Evolutionary conservation across 2,888 invertebrate species (phyloP), one percentile per base, ranked within the genome.

Genomic region (Latrodectus hesperus): DNA sequence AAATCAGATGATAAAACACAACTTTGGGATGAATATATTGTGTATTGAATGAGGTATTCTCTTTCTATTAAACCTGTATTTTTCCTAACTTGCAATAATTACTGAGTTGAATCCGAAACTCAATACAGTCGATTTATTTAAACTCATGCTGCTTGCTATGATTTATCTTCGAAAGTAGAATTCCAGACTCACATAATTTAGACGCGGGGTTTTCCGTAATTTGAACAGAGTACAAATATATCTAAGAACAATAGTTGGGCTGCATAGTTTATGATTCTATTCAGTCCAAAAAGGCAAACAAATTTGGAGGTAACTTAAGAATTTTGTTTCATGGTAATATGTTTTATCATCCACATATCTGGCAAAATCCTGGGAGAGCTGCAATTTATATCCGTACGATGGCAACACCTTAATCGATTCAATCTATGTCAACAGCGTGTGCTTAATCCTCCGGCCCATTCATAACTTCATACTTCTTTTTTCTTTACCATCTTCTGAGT

Each of bases 321-420:
- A 17, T 51, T 60, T 17, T 49, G 17, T 51, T 65, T 60, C 38
- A 10, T 38, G 17, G 38, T 49, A 65, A 49, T 60, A 76, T 49
- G 51, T 51, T 65, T 49, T 49, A 76, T 76, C 49, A 14, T 14
- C 26, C 11, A 16, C n/a, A 49, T n/a, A 22, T 68, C 68, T 22
- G 17, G 9, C 12, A 9, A 22, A 68, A 68, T 17, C 68, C 17
- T 9, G 9, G 65, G 22, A 65, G 51, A 49, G 38, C 70, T 64
- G 9, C 55, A n/a, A 67, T 70, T 78, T 55, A 70, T 64, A 53
- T 70, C 26, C 53, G 38, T 53, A 14, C 14, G 10, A 14, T 64
- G 72, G 80, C 73, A 81, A 65, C 81, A 74, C 67, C 73, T 74
- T 71, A 51, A 80, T 72, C 80, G 80, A 80, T 80, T 22, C 80